These are phyloP conservation scores for Rhinolophus sinicus DNA, from an alignment of 2,113 vertebrate species.

Conservation along the genomic window DNA sequence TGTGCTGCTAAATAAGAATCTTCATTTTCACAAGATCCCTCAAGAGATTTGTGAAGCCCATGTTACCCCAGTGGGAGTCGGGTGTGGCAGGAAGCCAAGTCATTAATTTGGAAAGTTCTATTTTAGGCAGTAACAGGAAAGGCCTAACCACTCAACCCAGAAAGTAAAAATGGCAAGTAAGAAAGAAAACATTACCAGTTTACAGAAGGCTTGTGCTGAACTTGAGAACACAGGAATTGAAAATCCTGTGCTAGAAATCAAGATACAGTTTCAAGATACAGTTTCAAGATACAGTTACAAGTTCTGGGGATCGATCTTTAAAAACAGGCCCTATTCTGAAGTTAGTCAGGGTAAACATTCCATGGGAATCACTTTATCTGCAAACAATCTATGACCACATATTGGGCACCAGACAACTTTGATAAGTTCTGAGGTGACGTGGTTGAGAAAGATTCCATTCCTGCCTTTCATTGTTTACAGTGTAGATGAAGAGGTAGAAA, in stretches of 20 bases:
- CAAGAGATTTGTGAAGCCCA: background rate
- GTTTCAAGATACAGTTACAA: background rate
- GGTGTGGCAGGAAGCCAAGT: background rate
- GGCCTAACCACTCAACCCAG: background rate
- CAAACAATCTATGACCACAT: background rate
- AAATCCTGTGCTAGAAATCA: constrained; percentile 27
- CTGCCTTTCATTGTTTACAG: background rate
- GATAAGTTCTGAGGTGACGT: background rate
- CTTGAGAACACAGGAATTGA: constrained; percentile 40
- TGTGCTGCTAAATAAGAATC: background rate
- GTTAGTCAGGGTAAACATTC: background rate
- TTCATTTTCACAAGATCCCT: background rate
- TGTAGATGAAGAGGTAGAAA: background rate
- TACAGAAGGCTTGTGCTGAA: background rate
- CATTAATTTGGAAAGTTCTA: constrained; percentile 52
- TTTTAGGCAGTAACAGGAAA: constrained; percentile 56
- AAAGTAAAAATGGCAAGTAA: constrained; percentile 63
- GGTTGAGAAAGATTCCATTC: background rate
- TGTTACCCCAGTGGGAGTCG: background rate
- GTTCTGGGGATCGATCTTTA: background rate
- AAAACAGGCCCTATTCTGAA: background rate
- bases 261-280: background rate
- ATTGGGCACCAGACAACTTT: background rate
- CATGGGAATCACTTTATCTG: background rate
- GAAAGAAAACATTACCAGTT: constrained; percentile 7